Percentiles rank a stretch among this genome's conserved stretches.
Conservation (phyloP, 2,113 vertebrate species). For the Neodon shergylaensis region DNA sequence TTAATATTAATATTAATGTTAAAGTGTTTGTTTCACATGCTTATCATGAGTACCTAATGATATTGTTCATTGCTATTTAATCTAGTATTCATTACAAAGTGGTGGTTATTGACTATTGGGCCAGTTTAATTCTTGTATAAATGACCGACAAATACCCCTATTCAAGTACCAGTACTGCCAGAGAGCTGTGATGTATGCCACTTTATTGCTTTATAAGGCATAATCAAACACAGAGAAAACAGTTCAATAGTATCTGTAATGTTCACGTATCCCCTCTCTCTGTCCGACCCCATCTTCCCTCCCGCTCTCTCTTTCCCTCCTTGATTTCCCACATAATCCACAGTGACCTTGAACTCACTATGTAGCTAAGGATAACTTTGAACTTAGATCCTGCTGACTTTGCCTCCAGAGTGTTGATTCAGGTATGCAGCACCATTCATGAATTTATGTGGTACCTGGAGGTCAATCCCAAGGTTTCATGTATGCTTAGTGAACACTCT, state of each 20-base stretch:
- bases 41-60: neutral
- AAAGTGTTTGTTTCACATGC: neutral
- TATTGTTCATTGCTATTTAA: neutral
- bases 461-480: neutral
- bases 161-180: neutral
- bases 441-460: neutral
- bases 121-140: neutral
- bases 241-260: neutral
- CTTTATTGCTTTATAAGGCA: neutral
- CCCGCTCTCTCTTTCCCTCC: accelerated
- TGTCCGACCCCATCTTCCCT: neutral
- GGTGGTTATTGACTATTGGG: neutral
- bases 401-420: neutral
- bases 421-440: neutral
- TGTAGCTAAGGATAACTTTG: neutral
- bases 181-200: neutral
- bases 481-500: neutral
- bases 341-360: neutral
- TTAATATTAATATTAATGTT: neutral
- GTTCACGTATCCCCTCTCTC: neutral
- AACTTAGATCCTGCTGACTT: neutral
- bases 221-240: neutral
- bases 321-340: neutral
- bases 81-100: neutral
- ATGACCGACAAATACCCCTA: neutral